phyloP scores from a whole-genome alignment of 2,888 invertebrate species.

The Rhagophthalmus giganteus region DNA sequence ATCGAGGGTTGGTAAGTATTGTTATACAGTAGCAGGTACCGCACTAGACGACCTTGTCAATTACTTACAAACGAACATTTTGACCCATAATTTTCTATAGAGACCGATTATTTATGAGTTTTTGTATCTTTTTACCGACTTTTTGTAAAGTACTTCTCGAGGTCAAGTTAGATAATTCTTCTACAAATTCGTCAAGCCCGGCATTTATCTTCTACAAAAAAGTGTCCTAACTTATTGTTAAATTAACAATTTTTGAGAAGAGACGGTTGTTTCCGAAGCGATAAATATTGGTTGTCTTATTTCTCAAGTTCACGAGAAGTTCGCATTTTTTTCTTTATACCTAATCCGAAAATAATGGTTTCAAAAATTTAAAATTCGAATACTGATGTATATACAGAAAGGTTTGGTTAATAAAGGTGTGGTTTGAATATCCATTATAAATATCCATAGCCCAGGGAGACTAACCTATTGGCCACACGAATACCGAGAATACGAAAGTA shows the following conservation, averaged over 20 bases:
- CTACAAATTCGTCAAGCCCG: slow-evolving; percentile 17
- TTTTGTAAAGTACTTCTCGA: slow-evolving; percentile 12
- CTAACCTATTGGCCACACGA: slow-evolving; percentile 33
- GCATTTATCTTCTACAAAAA: background rate
- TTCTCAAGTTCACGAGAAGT: no score
- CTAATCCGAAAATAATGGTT: slow-evolving; percentile 26
- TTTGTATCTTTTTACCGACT: slow-evolving; percentile 19
- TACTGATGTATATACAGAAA: slow-evolving; percentile 19
- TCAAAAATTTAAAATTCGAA: slow-evolving; percentile 22
- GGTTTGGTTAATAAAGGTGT: slow-evolving; percentile 29
- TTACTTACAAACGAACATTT: slow-evolving; percentile 11
- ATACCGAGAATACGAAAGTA: slow-evolving; percentile 31
- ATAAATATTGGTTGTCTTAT: no score
- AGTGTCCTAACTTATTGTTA: no score
- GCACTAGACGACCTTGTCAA: slow-evolving; percentile 5
- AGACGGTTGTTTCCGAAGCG: no score
- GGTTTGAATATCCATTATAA: slow-evolving; percentile 36
- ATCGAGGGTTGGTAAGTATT: background rate
- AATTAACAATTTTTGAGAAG: no score
- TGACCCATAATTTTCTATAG: slow-evolving; percentile 12
- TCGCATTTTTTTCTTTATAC: no score
- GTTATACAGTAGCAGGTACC: background rate
- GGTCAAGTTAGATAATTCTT: slow-evolving; percentile 3
- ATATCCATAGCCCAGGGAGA: slow-evolving; percentile 30
- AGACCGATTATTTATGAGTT: slow-evolving; percentile 20